Base-by-base conservation (phyloP, 1,140 invertebrate genomes). In the Liolophura sinensis region DNA sequence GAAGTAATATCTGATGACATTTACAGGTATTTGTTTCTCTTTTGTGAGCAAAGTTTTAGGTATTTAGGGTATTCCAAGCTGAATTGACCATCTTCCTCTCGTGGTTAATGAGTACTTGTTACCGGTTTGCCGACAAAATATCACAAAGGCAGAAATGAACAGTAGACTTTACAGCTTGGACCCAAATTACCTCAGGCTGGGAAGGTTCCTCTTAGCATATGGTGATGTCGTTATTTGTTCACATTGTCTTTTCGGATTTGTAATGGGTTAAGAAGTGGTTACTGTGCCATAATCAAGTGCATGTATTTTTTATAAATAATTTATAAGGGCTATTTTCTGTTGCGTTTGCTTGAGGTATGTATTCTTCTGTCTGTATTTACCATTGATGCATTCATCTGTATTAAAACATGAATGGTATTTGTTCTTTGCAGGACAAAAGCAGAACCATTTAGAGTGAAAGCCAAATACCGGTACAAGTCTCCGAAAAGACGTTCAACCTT, bases 381-480 rank as follows among this genome's bases (percentile, higher is more conserved):
- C 15, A 49, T 47, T 18, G n/a, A 47, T n/a, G 6, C 15, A 20
- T 61, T 61, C 50, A 47, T 1, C 9, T 24, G 18, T 18, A 24
- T 20, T 18, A 57, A 18, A 25, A 59, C 51, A 1, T 64, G 18
- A 40, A n/a, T 14, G 20, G 27, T 63, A 49, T 55, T 20, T 51
- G 65, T 59, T 5, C 66, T 62, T 73, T 75, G 58, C 65, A 81
- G 79, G 59, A 81, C 79, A 52, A 80, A 80, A 66, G 73, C 77
- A 22, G 76, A 78, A 47, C 68, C 78, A 52, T 80, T 80, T 55
- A 75, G 74, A 63, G 65, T 78, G 16, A 78, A 75, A 60, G 70
- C 69, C n/a, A 69, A 78, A 61, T 74, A 80, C 47, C 71, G 79
- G 67, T 75, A 77, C 49, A 70, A 74, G 60, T 79, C 78, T 22